Evolutionary conservation across 2,797 vertebrate genomes (phyloP).

Genomic region (Aythya fuligula): DNA sequence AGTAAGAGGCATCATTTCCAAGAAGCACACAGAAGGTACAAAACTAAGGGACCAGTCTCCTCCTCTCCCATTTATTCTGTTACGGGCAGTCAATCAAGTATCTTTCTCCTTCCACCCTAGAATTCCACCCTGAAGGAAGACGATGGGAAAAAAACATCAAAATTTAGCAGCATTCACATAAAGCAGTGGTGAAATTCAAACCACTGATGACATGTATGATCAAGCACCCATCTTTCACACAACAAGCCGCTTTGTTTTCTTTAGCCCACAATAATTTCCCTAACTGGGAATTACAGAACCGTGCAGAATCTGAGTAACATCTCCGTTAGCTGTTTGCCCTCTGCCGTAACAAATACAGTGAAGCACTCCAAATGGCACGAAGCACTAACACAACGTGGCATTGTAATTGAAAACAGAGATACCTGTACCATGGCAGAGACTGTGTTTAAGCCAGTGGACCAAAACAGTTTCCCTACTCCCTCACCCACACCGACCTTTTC

Average conservation of each 20-base stretch:
- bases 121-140: neutral
- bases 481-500: neutral
- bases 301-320: neutral
- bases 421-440: neutral
- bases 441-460: neutral
- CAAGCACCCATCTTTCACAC: neutral
- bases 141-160: accelerated
- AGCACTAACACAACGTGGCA: neutral
- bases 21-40: neutral
- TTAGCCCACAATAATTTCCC: neutral
- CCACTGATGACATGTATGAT: neutral
- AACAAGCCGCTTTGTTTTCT: neutral
- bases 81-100: neutral
- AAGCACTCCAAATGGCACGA: neutral
- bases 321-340: neutral
- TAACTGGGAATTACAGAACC: neutral
- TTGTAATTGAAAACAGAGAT: neutral
- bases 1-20: neutral
- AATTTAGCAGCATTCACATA: neutral
- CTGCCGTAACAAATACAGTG: neutral
- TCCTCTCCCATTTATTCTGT: neutral
- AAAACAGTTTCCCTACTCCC: neutral
- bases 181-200: neutral
- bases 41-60: neutral
- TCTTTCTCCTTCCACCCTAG: neutral